Percentiles rank a stretch among this genome's conserved stretches.
Evolutionary conservation across 2,888 invertebrate genomes (phyloP).

Genomic region (Hartigia nigra): DNA sequence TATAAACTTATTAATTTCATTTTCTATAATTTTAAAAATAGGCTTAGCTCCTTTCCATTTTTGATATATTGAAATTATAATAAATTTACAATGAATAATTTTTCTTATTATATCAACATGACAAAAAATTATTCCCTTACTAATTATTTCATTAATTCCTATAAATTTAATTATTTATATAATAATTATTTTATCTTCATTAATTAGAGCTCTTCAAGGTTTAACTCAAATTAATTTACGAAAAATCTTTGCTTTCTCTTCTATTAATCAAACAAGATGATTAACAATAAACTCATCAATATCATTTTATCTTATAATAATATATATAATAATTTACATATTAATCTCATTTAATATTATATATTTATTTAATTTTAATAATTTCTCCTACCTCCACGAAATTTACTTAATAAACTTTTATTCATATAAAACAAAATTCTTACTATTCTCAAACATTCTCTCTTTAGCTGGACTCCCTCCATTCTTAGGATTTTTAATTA

Average conservation of each 20-base stretch:
- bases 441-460: background rate
- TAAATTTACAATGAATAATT: slow-evolving; percentile 52
- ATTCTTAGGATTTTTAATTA: background rate
- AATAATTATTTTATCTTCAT: slow-evolving; percentile 36
- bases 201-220: background rate
- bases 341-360: slow-evolving; percentile 70
- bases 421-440: no score
- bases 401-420: slow-evolving; percentile 7
- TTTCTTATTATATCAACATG: slow-evolving; percentile 60
- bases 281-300: background rate
- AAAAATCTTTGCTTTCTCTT: slow-evolving; percentile 58
- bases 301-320: slow-evolving; percentile 70
- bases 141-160: slow-evolving; percentile 72
- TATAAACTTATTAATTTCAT: slow-evolving; percentile 15
- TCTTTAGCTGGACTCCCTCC: background rate
- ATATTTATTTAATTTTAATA: slow-evolving; percentile 65
- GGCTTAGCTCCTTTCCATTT: slow-evolving; percentile 45
- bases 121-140: slow-evolving; percentile 64
- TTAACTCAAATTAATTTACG: slow-evolving; percentile 69
- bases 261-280: background rate
- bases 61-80: slow-evolving; percentile 68
- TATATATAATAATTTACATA: slow-evolving; percentile 80
- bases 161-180: slow-evolving; percentile 67
- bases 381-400: slow-evolving; percentile 66
- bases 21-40: slow-evolving; percentile 38